Evolutionary conservation across 2,888 invertebrate genomes (phyloP), one percentile per base, ranked within the genome.

Genomic region (Myopa tessellatipennis): DNA sequence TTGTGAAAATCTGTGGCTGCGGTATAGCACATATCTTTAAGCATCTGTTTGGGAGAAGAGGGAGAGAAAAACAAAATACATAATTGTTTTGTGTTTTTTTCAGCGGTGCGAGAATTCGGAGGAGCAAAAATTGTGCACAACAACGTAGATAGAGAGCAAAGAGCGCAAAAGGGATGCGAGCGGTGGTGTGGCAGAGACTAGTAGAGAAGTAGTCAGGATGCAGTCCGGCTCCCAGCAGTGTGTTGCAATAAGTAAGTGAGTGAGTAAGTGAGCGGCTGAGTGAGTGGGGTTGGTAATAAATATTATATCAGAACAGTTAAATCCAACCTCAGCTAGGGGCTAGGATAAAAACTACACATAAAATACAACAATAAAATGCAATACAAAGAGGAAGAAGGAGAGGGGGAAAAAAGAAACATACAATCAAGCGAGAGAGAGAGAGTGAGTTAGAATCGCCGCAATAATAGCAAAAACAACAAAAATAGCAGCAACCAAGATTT

Each of bases 21-120:
- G 81, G 85, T 77, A 80, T 84, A 85, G 86, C 86, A 89, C 86
- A 88, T 84, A 84, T 89, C 88, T 86, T 86, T 87, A 87, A 89
- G 88, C 88, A 86, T 88, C 89, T 89, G 87, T 85, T 83, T 82
- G 82, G 83, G 83, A 85, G 83, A 65, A 85, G 83, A 82, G 82
- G 83, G 77, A 82, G 80, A 82, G 81, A 85, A 70, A 85, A 83
- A 84, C 85, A 84, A 45, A 82, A 76, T 26, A 26, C 26, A 26
- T 75, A 78, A 69, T 69, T 78, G 34, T 16, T 45, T 70, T 68
- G 60, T 45, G 8, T 72, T 18, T 18, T 45, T 77, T 55, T 76
- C 16, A 70, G 40, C 18, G 60, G 75, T 78, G 78, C 78, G 71
- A 67, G 63, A 73, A 78, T 65, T 74, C 74, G 78, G 76, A 73